Evolutionary conservation across 2,888 invertebrate species (phyloP).

Genomic region (Laspeyria flexula): DNA sequence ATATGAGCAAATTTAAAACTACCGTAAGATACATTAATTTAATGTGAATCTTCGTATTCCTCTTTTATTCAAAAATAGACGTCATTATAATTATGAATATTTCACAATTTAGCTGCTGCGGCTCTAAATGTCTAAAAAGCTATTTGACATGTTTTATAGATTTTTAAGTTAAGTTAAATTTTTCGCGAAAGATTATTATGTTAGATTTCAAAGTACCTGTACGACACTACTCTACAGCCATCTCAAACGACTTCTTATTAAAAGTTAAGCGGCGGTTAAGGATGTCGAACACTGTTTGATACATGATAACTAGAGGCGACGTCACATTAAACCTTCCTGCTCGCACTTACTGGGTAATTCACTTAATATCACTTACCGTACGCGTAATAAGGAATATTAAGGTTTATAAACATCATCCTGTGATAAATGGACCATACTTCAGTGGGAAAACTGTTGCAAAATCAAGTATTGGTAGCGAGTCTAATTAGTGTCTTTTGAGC

Average conservation of each 20-base stretch:
- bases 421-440: constrained; percentile 40
- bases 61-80: too few relatives aligned
- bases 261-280: constrained; percentile 68
- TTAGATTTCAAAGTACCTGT: constrained; percentile 16
- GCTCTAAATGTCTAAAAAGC: too few relatives aligned
- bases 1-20: too few relatives aligned
- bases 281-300: constrained; percentile 72
- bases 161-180: too few relatives aligned
- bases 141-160: too few relatives aligned
- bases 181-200: too few relatives aligned
- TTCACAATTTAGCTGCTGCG: too few relatives aligned
- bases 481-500: neutral
- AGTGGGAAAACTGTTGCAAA: constrained; percentile 12
- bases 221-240: constrained; percentile 57
- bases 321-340: constrained; percentile 71
- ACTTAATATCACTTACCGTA: constrained; percentile 78
- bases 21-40: too few relatives aligned
- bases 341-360: constrained; percentile 67
- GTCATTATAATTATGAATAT: too few relatives aligned
- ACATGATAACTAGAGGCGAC: constrained; percentile 81
- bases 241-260: constrained; percentile 75
- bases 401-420: constrained; percentile 65
- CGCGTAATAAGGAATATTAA: constrained; percentile 69
- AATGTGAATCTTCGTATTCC: too few relatives aligned
- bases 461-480: constrained; percentile 9